phyloP scores from a whole-genome alignment of 2,888 invertebrate species.

The Cephus runcator region DNA sequence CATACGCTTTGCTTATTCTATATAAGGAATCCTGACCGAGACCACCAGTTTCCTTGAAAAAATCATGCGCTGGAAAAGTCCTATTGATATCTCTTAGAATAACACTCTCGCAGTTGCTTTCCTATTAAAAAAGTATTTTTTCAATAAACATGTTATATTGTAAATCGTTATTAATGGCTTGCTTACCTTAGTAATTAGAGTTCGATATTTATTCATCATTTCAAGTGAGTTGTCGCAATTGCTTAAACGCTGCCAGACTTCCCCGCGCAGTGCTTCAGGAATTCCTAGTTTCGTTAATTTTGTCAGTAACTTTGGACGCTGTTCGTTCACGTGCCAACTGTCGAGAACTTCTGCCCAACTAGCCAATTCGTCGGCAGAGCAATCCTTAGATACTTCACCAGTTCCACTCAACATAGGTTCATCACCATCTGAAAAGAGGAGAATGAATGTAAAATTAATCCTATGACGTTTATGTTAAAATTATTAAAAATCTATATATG shows the following conservation, averaged over 20 bases:
- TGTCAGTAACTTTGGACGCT: conserved; percentile 85
- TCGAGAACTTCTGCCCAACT: conserved; percentile 92
- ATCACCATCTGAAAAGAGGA: conserved; percentile 76
- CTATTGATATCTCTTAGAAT: conserved; percentile 97
- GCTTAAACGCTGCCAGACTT: conserved; percentile 97
- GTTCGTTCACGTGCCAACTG: conserved; percentile 74
- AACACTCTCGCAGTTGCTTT: conserved; percentile 93
- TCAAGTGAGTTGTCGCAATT: conserved; percentile 85
- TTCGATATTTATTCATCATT: conserved; percentile 92
- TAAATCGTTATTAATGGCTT: background rate
- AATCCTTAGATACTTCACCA: conserved; percentile 96
- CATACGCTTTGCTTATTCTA: conserved; percentile 96
- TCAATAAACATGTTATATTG: background rate
- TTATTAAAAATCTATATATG: background rate
- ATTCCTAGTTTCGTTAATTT: conserved; percentile 88
- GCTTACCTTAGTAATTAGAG: conserved; percentile 88
- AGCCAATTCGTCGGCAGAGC: conserved; percentile 90
- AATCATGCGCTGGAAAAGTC: conserved; percentile 98
- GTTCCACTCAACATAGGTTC: conserved; percentile 98
- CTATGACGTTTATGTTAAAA: background rate
- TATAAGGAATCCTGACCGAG: conserved; percentile 95
- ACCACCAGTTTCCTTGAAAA: conserved; percentile 95
- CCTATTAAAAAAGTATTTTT: conserved; percentile 69
- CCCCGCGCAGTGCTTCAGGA: conserved; percentile 95
- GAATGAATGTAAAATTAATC: conserved; percentile 5